Percentiles rank a stretch among this genome's conserved stretches.
Evolutionary conservation across 2,113 vertebrate species (phyloP).

Genomic region (Sminthopsis crassicaudata): DNA sequence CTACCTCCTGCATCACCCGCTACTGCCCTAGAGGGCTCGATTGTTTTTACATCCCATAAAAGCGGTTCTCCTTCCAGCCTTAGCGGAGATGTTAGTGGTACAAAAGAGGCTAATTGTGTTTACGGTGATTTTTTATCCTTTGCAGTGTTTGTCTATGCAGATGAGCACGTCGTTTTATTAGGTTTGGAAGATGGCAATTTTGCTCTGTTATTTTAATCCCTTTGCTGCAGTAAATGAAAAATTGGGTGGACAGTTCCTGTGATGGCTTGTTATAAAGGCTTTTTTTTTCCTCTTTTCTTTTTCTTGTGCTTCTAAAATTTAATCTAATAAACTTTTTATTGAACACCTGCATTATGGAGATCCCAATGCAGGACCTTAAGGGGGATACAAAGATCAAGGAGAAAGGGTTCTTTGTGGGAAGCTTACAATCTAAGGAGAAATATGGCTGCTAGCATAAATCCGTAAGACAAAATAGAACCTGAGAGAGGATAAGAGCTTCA

Average conservation of each 20-base stretch:
- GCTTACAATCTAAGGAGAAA: background rate
- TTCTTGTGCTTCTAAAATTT: background rate
- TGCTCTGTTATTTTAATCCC: conserved; percentile 46
- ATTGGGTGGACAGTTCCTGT: background rate
- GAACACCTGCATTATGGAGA: background rate
- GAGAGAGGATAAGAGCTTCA: background rate
- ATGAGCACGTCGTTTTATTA: conserved; percentile 66
- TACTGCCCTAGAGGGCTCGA: background rate
- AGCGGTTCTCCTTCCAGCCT: background rate
- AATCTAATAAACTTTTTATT: background rate
- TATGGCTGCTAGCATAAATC: background rate
- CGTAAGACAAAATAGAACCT: background rate
- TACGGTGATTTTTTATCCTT: conserved; percentile 29
- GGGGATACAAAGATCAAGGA: background rate
- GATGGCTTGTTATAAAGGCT: background rate
- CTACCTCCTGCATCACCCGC: background rate
- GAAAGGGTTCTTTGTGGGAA: background rate
- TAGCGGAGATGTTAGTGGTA: background rate
- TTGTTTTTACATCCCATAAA: conserved; percentile 4
- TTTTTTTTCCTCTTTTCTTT: background rate
- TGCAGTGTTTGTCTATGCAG: conserved; percentile 70
- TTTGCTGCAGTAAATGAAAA: background rate
- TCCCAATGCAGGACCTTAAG: background rate
- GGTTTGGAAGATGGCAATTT: conserved; percentile 14
- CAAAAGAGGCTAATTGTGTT: background rate